These are phyloP conservation scores for Chaetoderma sp. DNA, from an alignment of 2,888 invertebrate genomes.

Conservation along the genomic window DNA sequence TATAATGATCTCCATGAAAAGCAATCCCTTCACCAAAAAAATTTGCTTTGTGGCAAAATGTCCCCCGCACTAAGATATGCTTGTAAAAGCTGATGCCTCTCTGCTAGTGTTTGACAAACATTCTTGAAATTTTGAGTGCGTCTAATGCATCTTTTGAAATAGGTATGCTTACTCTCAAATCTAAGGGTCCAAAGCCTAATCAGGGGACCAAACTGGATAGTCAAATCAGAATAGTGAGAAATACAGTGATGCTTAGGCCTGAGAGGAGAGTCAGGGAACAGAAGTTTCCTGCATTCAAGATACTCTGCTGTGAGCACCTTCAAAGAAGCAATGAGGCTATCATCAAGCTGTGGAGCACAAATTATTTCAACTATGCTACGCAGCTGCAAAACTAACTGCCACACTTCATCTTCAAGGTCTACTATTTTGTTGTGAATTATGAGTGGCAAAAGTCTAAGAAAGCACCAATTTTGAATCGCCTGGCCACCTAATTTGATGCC, in stretches of 20 bases:
- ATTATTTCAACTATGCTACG: neutral
- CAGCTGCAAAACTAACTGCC: neutral
- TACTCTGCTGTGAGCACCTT: conserved; percentile 1
- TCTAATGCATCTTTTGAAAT: conserved; percentile 10
- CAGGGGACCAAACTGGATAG: conserved; percentile 7
- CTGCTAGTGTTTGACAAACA: conserved; percentile 1
- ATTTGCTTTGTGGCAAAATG: no score
- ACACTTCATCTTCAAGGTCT: neutral
- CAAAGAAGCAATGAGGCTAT: neutral
- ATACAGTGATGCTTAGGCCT: conserved; percentile 6
- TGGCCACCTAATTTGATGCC: conserved; percentile 2
- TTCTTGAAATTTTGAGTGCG: conserved; percentile 10
- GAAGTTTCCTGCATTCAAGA: neutral
- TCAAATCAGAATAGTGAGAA: conserved; percentile 3
- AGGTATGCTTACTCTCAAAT: conserved; percentile 9
- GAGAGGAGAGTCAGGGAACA: neutral
- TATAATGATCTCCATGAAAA: neutral
- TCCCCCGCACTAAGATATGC: conserved; percentile 4
- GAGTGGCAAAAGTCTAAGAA: conserved; percentile 1
- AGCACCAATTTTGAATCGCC: conserved; percentile 5
- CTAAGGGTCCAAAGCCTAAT: conserved; percentile 6
- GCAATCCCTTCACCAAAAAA: conserved; percentile 11
- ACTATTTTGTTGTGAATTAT: neutral
- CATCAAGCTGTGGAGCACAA: neutral
- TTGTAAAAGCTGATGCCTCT: conserved; percentile 11